Conservation (phyloP, 2,113 vertebrate genomes). For the Pithys albifrons region DNA sequence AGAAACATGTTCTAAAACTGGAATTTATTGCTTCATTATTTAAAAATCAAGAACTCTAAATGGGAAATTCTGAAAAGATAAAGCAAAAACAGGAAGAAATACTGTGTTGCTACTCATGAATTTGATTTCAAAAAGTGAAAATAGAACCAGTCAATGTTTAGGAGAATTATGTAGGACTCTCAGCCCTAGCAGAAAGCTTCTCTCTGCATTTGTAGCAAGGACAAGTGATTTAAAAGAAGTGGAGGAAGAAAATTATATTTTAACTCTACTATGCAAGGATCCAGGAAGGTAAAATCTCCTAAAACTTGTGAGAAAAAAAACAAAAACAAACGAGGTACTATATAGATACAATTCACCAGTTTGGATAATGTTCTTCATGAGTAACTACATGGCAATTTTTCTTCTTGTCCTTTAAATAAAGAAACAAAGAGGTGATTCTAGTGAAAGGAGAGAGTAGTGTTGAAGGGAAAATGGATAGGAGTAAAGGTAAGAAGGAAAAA, state of each 20-base stretch:
- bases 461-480: background rate
- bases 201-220: background rate
- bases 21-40: background rate
- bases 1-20: slow-evolving; percentile 18
- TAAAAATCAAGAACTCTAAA: background rate
- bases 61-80: background rate
- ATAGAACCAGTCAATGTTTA: background rate
- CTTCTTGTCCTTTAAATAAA: accelerated
- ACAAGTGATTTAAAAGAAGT: background rate
- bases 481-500: background rate
- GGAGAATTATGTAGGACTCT: background rate
- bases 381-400: background rate
- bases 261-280: background rate
- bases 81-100: background rate
- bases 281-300: background rate
- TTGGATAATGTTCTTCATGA: background rate
- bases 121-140: background rate
- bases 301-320: background rate
- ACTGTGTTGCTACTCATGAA: background rate
- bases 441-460: background rate
- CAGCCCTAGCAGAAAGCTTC: background rate
- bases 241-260: background rate
- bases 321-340: background rate
- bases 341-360: background rate
- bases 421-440: background rate